Conservation (phyloP, 2,888 invertebrate genomes). For the Megaustenia siamemsis region DNA sequence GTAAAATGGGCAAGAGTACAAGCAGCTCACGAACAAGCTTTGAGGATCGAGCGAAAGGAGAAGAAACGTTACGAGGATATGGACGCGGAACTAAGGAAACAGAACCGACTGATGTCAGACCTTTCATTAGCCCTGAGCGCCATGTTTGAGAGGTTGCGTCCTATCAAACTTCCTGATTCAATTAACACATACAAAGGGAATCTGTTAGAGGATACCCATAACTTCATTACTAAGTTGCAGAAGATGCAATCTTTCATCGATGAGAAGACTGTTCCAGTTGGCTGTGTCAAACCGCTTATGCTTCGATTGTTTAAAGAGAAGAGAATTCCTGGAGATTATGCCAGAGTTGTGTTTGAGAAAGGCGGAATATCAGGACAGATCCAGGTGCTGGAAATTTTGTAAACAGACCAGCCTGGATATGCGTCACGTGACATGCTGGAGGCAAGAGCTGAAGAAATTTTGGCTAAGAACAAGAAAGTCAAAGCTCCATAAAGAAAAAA, state of each 20-base stretch:
- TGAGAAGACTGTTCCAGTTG: slow-evolving; percentile 33
- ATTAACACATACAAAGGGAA: slow-evolving; percentile 11
- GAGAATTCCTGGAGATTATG: slow-evolving; percentile 40
- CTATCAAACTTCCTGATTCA: slow-evolving; percentile 29
- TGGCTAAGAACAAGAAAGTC: slow-evolving; percentile 36
- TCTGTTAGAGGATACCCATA: slow-evolving; percentile 11
- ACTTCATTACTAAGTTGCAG: slow-evolving; percentile 35
- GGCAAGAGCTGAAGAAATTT: slow-evolving; percentile 33
- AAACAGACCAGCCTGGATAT: slow-evolving; percentile 46
- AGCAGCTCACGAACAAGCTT: not conserved
- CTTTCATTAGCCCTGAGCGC: slow-evolving; percentile 31
- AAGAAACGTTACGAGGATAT: slow-evolving; percentile 22
- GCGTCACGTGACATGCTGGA: slow-evolving; percentile 47
- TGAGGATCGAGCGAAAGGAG: slow-evolving; percentile 2
- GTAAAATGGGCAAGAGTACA: slow-evolving; percentile 39
- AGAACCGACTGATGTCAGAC: slow-evolving; percentile 33
- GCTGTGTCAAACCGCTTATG: slow-evolving; percentile 38
- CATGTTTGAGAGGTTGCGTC: slow-evolving; percentile 45
- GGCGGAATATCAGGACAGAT: slow-evolving; percentile 32
- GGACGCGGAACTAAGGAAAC: slow-evolving; percentile 10
- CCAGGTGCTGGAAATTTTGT: slow-evolving; percentile 34
- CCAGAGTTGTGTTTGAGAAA: slow-evolving; percentile 40
- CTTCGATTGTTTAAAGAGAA: slow-evolving; percentile 40
- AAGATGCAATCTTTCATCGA: slow-evolving; percentile 37
- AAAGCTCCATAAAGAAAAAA: slow-evolving; percentile 28